A percentile compares a stretch with the other conserved stretches of the same genome.
phyloP scores from a whole-genome alignment of 1,140 invertebrate species.

The Chrysopa pallens region DNA sequence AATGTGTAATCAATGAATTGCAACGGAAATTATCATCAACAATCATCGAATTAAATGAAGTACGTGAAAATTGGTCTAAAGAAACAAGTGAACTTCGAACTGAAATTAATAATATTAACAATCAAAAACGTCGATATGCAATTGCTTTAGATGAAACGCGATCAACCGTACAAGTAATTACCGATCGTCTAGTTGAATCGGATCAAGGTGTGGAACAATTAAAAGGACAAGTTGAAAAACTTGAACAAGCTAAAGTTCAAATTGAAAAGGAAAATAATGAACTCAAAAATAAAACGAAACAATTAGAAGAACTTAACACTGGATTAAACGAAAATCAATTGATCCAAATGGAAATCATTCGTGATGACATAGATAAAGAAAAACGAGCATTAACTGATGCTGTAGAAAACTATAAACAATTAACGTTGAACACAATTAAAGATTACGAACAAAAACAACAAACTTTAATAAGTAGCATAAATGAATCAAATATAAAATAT shows the following conservation, averaged over 20 bases:
- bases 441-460: too few relatives aligned
- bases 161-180: slow-evolving; percentile 27
- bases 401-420: too few relatives aligned
- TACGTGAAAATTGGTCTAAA: slow-evolving; percentile 18
- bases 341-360: too few relatives aligned
- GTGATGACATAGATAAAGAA: not conserved
- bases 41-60: slow-evolving; percentile 7
- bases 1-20: slow-evolving; percentile 6
- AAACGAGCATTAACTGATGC: slow-evolving; percentile 1
- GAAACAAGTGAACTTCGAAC: slow-evolving; percentile 20
- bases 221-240: slow-evolving; percentile 11
- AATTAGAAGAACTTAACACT: not conserved
- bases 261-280: slow-evolving; percentile 10
- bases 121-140: slow-evolving; percentile 28
- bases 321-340: too few relatives aligned
- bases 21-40: slow-evolving; percentile 21
- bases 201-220: slow-evolving; percentile 31
- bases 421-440: too few relatives aligned
- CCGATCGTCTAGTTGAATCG: slow-evolving; percentile 26
- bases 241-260: slow-evolving; percentile 11
- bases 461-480: too few relatives aligned
- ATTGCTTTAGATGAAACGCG: slow-evolving; percentile 25
- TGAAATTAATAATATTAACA: slow-evolving; percentile 20
- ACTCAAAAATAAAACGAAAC: slow-evolving; percentile 10
- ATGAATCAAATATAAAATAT: too few relatives aligned